Evolutionary conservation across 2,113 vertebrate species (phyloP).

Genomic region (Cheilinus undulatus): DNA sequence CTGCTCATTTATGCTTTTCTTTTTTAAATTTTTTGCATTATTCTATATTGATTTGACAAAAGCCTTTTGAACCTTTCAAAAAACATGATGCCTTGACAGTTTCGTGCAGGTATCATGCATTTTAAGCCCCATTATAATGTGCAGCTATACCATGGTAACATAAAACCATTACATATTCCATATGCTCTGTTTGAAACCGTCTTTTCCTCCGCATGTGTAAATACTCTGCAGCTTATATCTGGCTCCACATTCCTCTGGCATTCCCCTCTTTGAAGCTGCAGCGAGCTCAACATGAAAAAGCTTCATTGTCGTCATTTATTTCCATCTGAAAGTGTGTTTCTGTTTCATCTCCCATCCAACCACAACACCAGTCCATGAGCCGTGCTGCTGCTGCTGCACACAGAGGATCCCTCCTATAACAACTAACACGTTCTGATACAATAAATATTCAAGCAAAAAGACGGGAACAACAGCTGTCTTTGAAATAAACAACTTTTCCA

Average conservation of each 20-base stretch:
- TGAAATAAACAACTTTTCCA: no score
- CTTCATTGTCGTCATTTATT: constrained; percentile 51
- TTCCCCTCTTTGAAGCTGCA: constrained; percentile 48
- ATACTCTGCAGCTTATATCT: constrained; percentile 15
- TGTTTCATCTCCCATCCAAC: constrained; percentile 40
- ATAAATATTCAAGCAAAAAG: neutral
- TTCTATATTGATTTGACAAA: no score
- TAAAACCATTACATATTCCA: neutral
- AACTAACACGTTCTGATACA: neutral
- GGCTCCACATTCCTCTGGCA: constrained; percentile 9
- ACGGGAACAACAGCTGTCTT: neutral
- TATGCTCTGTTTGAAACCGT: neutral
- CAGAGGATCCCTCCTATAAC: neutral
- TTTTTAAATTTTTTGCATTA: no score
- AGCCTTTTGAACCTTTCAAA: no score
- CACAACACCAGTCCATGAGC: neutral
- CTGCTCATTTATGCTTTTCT: no score
- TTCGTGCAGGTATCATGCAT: neutral
- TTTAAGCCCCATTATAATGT: neutral
- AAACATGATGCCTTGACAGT: no score
- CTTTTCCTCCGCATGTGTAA: constrained; percentile 13
- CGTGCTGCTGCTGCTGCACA: neutral
- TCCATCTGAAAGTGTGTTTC: constrained; percentile 41
- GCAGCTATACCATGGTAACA: neutral
- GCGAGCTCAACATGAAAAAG: constrained; percentile 45